Percentiles rank a stretch among this genome's conserved stretches.
Evolutionary conservation across 2,113 vertebrate species (phyloP).

Genomic region (Atractosteus spatula): DNA sequence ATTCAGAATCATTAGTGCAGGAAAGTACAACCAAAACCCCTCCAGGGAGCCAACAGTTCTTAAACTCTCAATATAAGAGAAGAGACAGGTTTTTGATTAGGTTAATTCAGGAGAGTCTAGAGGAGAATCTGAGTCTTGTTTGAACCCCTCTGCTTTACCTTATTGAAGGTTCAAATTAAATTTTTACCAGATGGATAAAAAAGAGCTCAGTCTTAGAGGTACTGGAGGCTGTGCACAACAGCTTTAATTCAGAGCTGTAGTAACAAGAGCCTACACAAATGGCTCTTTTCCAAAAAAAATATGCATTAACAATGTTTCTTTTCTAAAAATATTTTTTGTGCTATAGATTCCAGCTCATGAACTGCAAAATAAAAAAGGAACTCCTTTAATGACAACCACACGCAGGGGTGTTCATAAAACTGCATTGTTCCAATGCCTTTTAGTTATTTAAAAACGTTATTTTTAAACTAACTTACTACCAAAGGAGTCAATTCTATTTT

Average conservation of each 20-base stretch:
- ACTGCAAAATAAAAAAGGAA: too few species aligned
- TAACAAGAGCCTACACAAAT: constrained; percentile 18
- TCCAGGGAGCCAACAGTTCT: constrained; percentile 17
- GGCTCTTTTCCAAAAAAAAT: constrained; percentile 18
- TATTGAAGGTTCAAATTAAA: constrained; percentile 28
- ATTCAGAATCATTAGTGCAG: constrained; percentile 25
- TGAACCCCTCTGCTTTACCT: constrained; percentile 21
- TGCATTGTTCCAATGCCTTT: too few species aligned
- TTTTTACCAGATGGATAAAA: constrained; percentile 9
- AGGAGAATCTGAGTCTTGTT: constrained; percentile 16
- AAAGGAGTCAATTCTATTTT: too few species aligned
- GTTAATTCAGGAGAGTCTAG: constrained; percentile 29
- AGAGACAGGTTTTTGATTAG: constrained; percentile 27
- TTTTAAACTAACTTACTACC: too few species aligned
- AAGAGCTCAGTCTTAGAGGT: neutral
- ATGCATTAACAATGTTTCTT: constrained; percentile 5
- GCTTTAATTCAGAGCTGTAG: constrained; percentile 17
- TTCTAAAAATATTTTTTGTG: neutral
- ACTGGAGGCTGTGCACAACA: constrained; percentile 13
- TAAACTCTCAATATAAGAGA: constrained; percentile 30
- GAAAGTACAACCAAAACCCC: constrained; percentile 18
- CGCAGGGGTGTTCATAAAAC: too few species aligned
- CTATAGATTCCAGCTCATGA: neutral
- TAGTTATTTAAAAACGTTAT: too few species aligned
- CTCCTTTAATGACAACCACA: too few species aligned